Conservation (phyloP, 2,888 invertebrate genomes). For the Cataglyphis rosenhaueri region DNA sequence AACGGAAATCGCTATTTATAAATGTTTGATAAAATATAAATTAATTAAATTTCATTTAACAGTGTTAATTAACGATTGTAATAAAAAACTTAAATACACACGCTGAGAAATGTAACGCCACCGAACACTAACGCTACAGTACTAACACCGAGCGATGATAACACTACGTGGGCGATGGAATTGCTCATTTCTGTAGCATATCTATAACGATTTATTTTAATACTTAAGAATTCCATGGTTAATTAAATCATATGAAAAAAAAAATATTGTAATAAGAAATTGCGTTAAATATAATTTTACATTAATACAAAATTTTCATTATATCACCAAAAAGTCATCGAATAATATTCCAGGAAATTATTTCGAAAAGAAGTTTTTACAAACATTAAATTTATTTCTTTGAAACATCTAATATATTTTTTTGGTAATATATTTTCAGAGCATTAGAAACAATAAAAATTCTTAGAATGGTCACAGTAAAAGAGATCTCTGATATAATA, state of each 20-base stretch:
- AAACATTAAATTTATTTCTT: no score
- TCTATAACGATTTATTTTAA: neutral
- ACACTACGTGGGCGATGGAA: slow-evolving; percentile 3
- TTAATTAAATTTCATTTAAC: neutral
- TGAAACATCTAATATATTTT: no score
- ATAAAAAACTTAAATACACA: slow-evolving; percentile 22
- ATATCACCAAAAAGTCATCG: no score
- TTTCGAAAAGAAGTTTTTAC: no score
- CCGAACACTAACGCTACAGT: slow-evolving; percentile 25
- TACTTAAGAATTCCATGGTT: neutral
- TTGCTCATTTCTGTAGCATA: slow-evolving; percentile 20
- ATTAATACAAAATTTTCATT: neutral
- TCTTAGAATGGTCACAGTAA: no score
- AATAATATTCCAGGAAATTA: no score
- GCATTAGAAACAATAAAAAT: no score
- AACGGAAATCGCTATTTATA: slow-evolving; percentile 62
- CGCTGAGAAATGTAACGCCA: slow-evolving; percentile 50
- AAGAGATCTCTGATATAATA: no score
- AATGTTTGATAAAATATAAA: neutral
- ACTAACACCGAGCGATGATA: slow-evolving; percentile 33
- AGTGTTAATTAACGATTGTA: neutral
- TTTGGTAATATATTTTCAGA: no score
- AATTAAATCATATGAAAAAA: neutral
- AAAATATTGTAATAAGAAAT: neutral
- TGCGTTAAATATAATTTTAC: neutral